phyloP scores from a whole-genome alignment of 2,113 vertebrate genomes.

The Coptodon bakossiorum region DNA sequence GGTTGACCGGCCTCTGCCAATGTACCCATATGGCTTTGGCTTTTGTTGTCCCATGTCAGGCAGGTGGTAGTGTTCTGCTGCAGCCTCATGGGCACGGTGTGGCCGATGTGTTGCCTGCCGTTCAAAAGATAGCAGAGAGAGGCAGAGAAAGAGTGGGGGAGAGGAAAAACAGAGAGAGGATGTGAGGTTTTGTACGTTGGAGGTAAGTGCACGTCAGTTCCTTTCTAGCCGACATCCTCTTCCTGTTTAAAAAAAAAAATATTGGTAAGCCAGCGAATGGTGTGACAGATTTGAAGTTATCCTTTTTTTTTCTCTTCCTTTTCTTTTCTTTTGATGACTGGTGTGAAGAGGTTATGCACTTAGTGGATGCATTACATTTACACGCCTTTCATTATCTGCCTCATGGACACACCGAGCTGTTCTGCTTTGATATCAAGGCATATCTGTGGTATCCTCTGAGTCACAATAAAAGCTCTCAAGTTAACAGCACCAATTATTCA shows the following conservation, averaged over 20 bases:
- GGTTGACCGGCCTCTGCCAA: constrained; percentile 40
- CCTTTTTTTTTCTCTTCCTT: background rate
- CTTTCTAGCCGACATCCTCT: constrained; percentile 48
- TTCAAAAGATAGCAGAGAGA: constrained; percentile 70
- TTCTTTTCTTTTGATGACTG: constrained; percentile 20
- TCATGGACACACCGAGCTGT: constrained; percentile 12
- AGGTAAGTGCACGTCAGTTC: constrained; percentile 70
- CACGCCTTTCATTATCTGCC: constrained; percentile 16
- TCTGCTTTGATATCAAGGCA: constrained; percentile 21
- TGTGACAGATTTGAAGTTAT: constrained; percentile 34
- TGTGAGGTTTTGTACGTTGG: constrained; percentile 67
- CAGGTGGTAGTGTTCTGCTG: constrained; percentile 71
- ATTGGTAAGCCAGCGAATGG: constrained; percentile 48
- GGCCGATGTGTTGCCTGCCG: constrained; percentile 69
- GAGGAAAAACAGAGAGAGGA: constrained; percentile 49
- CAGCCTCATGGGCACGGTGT: constrained; percentile 63
- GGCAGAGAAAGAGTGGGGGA: constrained; percentile 38
- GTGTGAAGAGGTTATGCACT: constrained; percentile 48
- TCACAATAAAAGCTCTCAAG: background rate
- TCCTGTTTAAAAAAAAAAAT: constrained; percentile 16
- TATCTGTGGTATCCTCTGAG: background rate
- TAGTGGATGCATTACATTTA: constrained; percentile 36
- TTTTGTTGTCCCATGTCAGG: constrained; percentile 73
- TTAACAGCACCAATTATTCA: constrained; percentile 15
- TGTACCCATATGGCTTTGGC: constrained; percentile 63